Evolutionary conservation across 2,888 invertebrate species (phyloP).

Genomic region (Hemistola chrysoprasaria): DNA sequence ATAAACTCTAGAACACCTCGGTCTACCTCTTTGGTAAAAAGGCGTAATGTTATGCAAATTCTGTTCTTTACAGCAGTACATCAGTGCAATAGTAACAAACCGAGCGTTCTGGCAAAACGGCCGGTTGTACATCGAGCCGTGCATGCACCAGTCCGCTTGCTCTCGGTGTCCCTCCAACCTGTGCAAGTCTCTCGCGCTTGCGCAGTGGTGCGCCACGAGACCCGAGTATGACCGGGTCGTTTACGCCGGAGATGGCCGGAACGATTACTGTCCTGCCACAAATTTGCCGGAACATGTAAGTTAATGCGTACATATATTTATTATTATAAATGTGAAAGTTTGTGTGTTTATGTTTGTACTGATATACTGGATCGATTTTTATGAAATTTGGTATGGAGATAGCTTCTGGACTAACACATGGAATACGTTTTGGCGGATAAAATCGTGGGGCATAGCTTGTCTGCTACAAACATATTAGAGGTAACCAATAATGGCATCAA

Average conservation of each 20-base stretch:
- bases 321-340: not conserved
- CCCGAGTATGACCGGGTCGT: conserved; percentile 40
- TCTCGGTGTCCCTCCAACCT: conserved; percentile 61
- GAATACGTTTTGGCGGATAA: too few relatives aligned
- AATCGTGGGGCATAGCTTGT: too few relatives aligned
- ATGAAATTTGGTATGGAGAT: too few relatives aligned
- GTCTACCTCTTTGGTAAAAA: too few relatives aligned
- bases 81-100: conserved; percentile 63
- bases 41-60: conserved; percentile 2
- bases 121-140: conserved; percentile 66
- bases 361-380: too few relatives aligned
- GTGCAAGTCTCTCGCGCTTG: conserved; percentile 67
- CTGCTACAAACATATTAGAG: too few relatives aligned
- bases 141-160: conserved; percentile 61
- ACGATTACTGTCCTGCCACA: conserved; percentile 66
- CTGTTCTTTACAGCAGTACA: conserved; percentile 45
- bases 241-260: conserved; percentile 67
- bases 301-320: conserved; percentile 7
- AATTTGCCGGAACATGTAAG: conserved; percentile 56
- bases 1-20: too few relatives aligned
- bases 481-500: too few relatives aligned
- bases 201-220: conserved; percentile 46
- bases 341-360: too few relatives aligned
- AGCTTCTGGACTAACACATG: too few relatives aligned
- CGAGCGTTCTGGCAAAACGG: conserved; percentile 61